Evolutionary conservation across 2,888 invertebrate species (phyloP), one percentile per base, ranked within the genome.

Genomic region (Nowickia ferox): DNA sequence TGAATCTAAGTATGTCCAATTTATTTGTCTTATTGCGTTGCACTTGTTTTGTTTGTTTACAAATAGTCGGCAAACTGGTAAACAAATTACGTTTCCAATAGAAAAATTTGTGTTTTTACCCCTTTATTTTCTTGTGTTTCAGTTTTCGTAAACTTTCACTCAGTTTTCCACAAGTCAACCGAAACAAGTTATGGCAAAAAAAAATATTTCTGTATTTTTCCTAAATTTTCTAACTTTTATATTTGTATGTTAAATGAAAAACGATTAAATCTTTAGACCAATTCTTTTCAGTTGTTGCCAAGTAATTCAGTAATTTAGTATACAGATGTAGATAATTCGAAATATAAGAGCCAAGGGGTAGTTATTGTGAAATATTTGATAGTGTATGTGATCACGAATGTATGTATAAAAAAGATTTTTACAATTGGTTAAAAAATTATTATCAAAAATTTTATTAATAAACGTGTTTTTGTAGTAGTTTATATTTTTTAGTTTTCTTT

Each of bases 231-330:
- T 72, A 46, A 17, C 63, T 40, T 71, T 15, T 65, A 11, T 63
- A n/a, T 55, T 63, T 78, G 4, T 74, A 59, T 78, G 22, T 61
- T 66, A 59, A 46, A 17, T 46, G 9, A 46, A 59, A 44, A 40
- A 30, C 22, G 65, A 55, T 72, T 40, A 38, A 51, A 53, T 71
- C 22, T 53, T 19, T 46, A 9, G 11, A 55, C 19, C 61, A 53
- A 71, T 68, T 68, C 40, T 68, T 30, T 48, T 59, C 51, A 42
- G 22, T 44, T 78, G 82, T 82, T 85, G 82, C 69, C 82, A 81
- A 66, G 77, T 69, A 68, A 53, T 19, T 65, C 65, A 53, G 19
- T n/a, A 48, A 38, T 48, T 61, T 44, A 48, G 17, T 65, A 75
- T 59, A 76, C 55, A 80, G 66, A 76, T 84, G 48, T 57, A 71